A percentile compares a stretch with the other conserved stretches of the same genome.
phyloP scores from a whole-genome alignment of 2,113 vertebrate species.

The Dolichotis patagonum region DNA sequence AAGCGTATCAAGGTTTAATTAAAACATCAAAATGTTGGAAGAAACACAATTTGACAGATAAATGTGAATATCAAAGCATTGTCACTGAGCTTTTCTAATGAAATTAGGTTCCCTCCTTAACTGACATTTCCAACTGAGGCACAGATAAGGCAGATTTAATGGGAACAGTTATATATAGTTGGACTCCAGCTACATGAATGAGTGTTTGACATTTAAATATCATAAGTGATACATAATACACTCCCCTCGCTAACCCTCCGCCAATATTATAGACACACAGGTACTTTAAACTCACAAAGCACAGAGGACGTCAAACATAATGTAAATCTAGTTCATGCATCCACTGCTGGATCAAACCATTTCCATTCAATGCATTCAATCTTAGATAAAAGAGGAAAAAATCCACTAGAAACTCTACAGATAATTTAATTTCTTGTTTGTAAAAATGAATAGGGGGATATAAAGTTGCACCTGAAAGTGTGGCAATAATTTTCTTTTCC shows the following conservation, averaged over 20 bases:
- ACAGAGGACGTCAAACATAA: background rate
- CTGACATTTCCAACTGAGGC: slow-evolving; percentile 74
- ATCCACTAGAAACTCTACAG: background rate
- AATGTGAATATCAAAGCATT: slow-evolving; percentile 46
- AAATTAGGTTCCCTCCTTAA: slow-evolving; percentile 69
- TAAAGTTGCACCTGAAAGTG: slow-evolving; percentile 61
- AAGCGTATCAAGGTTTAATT: slow-evolving; percentile 58
- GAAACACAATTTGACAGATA: slow-evolving; percentile 60
- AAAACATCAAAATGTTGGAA: slow-evolving; percentile 63
- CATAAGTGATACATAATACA: background rate
- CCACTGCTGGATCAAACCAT: background rate
- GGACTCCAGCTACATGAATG: slow-evolving; percentile 53
- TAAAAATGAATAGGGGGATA: slow-evolving; percentile 44
- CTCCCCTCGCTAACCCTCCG: slow-evolving; percentile 7
- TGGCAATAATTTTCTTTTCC: slow-evolving; percentile 56
- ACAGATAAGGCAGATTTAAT: slow-evolving; percentile 48
- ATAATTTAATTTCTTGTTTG: slow-evolving; percentile 66
- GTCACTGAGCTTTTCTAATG: slow-evolving; percentile 74
- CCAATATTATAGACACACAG: slow-evolving; percentile 27
- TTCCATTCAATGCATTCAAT: background rate
- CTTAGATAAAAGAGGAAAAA: background rate
- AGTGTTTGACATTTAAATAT: slow-evolving; percentile 72
- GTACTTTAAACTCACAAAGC: background rate
- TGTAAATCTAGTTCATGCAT: background rate
- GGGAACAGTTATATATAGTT: slow-evolving; percentile 69